Evolutionary conservation across 2,113 vertebrate genomes (phyloP), one percentile per base, ranked within the genome.

Genomic region (Fregetta grallaria): DNA sequence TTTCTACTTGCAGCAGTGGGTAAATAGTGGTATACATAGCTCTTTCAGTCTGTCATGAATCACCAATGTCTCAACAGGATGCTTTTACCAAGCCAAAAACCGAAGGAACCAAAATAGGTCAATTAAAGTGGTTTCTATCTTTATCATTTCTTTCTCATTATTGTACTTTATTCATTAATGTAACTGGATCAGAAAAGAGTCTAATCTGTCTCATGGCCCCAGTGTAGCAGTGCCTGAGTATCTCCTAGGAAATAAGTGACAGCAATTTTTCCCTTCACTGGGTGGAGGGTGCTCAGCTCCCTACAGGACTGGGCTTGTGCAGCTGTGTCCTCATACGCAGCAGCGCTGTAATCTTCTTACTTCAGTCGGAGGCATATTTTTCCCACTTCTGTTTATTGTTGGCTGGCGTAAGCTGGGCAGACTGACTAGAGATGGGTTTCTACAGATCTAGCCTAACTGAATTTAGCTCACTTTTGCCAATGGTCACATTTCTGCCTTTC

Each of bases 51-150:
- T 92, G 79, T 34, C 44, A 17, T 86, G 91, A 97, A 86, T 96
- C 92, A 96, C 76, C 44, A 50, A 1, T 1, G 0, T 66, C 81
- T 96, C 85, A 92, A 81, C 78, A 95, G 58, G 66, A 74, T 66
- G 66, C 62, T 86, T 97, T 96, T 87, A 81, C 92, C 76, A 90
- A 96, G 81, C 92, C 78, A 50, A 87, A 76, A 96, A 67, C 27
- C 40, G 82, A 95, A 98, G 94, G 59, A 91, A 91, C 58, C 85
- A 73, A 96, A 98, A 97, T 90, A 98, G 87, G 87, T 92, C 85
- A 92, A 86, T 96, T 96, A 95, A 93, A 96, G 55, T 73, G 11
- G 40, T 55, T 96, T 97, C 90, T 93, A 23, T 95, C 61, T 91
- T 86, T 81, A 88, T 90, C 6, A 63, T 97, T 95, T 95, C 85